A percentile compares a stretch with the other conserved stretches of the same genome.
phyloP scores from a whole-genome alignment of 2,113 vertebrate species.

The Pedionomus torquatus region DNA sequence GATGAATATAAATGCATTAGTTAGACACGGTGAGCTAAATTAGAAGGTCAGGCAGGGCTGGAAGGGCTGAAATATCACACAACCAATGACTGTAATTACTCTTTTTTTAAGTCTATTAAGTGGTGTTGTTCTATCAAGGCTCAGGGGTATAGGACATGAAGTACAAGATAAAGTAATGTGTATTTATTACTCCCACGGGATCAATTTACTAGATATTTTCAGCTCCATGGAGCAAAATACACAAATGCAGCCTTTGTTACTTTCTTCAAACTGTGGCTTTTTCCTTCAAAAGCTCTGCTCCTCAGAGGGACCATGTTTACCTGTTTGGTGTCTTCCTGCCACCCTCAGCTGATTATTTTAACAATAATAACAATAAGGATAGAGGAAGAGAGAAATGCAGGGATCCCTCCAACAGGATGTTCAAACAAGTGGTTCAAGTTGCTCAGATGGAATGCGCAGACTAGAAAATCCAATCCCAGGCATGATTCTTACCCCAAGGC shows the following conservation, averaged over 20 bases:
- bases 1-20: constrained; percentile 86
- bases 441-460: constrained; percentile 27
- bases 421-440: constrained; percentile 39
- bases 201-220: constrained; percentile 88
- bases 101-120: constrained; percentile 91
- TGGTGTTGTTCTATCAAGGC: constrained; percentile 84
- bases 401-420: not conserved
- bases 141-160: constrained; percentile 87
- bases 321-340: not conserved
- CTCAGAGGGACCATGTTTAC: not conserved
- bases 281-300: constrained; percentile 65
- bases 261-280: constrained; percentile 73
- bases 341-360: not conserved
- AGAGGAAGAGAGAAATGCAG: not conserved
- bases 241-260: constrained; percentile 82
- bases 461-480: not conserved
- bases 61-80: constrained; percentile 85
- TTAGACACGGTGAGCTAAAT: constrained; percentile 84
- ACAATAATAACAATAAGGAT: not conserved
- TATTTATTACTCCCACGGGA: constrained; percentile 88
- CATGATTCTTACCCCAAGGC: constrained; percentile 30
- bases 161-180: constrained; percentile 90
- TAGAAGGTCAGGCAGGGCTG: constrained; percentile 88
- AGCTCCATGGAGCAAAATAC: constrained; percentile 83
- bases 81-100: constrained; percentile 88